Percentiles rank a stretch among this genome's conserved stretches.
Conservation (phyloP, 2,888 invertebrate genomes). For the Sminthurides aquaticus region DNA sequence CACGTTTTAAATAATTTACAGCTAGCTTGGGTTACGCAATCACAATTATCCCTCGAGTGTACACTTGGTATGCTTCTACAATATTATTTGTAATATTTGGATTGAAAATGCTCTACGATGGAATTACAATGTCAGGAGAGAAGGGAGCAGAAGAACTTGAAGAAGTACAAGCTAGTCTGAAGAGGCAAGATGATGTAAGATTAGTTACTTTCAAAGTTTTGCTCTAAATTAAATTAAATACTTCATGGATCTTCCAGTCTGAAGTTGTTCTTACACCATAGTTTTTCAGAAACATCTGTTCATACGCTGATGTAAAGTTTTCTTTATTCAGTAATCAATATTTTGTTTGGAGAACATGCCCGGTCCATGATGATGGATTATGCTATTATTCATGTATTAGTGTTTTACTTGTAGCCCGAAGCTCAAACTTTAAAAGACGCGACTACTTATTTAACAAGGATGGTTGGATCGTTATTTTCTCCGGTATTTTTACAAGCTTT, state of each 20-base stretch:
- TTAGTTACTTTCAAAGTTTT: neutral
- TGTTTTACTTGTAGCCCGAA: constrained; percentile 14
- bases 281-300: no score
- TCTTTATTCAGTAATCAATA: no score
- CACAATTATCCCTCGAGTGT: constrained; percentile 82
- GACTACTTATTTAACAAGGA: constrained; percentile 18
- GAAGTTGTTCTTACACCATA: no score
- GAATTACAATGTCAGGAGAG: constrained; percentile 82
- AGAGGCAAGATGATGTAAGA: constrained; percentile 52
- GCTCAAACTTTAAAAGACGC: constrained; percentile 8
- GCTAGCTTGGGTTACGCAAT: constrained; percentile 92
- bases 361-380: no score
- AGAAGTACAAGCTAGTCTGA: constrained; percentile 89
- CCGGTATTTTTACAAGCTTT: constrained; percentile 56
- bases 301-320: no score
- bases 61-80: constrained; percentile 92
- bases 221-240: no score
- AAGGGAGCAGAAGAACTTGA: constrained; percentile 94
- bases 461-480: constrained; percentile 35
- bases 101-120: constrained; percentile 95
- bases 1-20: constrained; percentile 46
- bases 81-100: constrained; percentile 93
- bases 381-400: no score
- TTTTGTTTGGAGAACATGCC: no score
- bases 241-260: no score